These are phyloP conservation scores for Patella pellucida DNA, from an alignment of 2,888 invertebrate genomes.

Conservation along the genomic window DNA sequence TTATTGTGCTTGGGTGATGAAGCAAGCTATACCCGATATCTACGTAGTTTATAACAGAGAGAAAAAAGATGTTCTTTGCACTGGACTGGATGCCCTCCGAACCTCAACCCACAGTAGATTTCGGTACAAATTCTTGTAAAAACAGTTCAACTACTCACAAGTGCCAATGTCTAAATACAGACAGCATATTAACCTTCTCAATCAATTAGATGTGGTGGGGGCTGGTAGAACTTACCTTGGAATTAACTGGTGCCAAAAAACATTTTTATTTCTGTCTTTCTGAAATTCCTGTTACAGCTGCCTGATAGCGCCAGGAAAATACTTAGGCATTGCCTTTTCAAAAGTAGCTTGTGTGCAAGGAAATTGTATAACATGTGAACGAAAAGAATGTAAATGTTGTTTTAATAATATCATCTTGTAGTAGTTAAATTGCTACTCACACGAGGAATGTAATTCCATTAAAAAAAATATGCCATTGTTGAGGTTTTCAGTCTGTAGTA, in stretches of 20 bases:
- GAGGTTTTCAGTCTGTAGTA: no score
- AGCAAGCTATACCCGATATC: neutral
- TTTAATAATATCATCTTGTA: no score
- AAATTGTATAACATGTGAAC: no score
- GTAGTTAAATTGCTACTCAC: no score
- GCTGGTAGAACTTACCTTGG: neutral
- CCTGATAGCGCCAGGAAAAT: no score
- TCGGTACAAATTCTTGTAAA: slow-evolving; percentile 2
- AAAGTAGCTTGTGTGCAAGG: no score
- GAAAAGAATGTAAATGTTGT: no score
- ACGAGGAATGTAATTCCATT: no score
- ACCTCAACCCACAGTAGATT: neutral
- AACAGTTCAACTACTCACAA: slow-evolving; percentile 2
- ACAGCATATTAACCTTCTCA: neutral
- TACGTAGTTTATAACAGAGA: neutral
- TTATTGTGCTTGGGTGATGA: slow-evolving; percentile 3
- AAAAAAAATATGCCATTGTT: no score
- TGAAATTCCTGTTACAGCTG: no score
- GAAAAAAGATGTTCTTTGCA: neutral
- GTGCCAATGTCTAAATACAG: slow-evolving; percentile 10
- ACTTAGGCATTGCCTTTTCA: no score
- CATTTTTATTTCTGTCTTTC: neutral
- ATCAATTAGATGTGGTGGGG: neutral
- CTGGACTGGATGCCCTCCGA: slow-evolving; percentile 6
- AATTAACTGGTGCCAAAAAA: neutral